Evolutionary conservation across 2,888 invertebrate genomes (phyloP), one percentile per base, ranked within the genome.

Genomic region (Hipparchia sbordonii): DNA sequence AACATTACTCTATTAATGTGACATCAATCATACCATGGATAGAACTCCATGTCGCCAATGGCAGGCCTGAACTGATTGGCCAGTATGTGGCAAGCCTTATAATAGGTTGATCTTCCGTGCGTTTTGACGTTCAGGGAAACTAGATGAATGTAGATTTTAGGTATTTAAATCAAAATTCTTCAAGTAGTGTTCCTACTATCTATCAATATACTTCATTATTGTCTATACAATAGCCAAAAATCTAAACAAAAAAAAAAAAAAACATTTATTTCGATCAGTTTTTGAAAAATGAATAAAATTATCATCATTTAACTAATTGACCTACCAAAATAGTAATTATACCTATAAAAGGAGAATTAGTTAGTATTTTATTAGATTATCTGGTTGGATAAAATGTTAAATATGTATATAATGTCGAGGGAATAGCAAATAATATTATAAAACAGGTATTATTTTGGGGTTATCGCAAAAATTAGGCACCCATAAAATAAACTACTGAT

Each of bases 51-150:
- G 39, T 39, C 39, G 39, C 39, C 39, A 5, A 39, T 39, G 39
- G 39, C 39, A 6, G 7, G 48, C 7, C 8, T 48, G 8, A 7
- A 0, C 6, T 8, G 48, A 48, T 4, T 48, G 48, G 48, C 1
- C 48, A 6, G 48, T 48, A 7, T 48, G 48, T 8, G 48, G 7
- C 48, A 5, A 48, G 48, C 48, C 8, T 52, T 65, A 56, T 39
- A 51, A 39, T n/a, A 51, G 45, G 73, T 66, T 62, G 68, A 69
- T 62, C 56, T 75, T 72, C 71, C 72, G 72, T 74, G 56, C 57
- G 67, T 72, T 74, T 72, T 74, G 70, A 71, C 67, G 75, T 60
- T 62, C 23, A 63, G 62, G 46, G 62, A 63, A 67, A 61, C 33
- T 63, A 51, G 13, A 69, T 57, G 59, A 12, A 59, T 54, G 23